phyloP scores from a whole-genome alignment of 2,888 invertebrate species.

The Apocheima hispidaria region DNA sequence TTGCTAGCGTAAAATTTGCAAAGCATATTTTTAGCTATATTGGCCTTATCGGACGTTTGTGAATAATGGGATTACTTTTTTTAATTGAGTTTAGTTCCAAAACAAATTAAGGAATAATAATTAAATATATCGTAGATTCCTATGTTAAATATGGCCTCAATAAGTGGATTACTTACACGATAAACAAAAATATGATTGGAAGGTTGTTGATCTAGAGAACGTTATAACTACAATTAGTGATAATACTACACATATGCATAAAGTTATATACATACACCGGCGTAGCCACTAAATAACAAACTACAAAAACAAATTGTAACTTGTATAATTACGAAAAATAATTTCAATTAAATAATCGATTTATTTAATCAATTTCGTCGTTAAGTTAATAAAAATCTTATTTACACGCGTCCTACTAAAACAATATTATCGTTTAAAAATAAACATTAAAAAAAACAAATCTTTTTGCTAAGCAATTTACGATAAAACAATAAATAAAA shows the following conservation, averaged over 20 bases:
- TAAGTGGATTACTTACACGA: constrained; percentile 53
- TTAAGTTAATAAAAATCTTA: constrained; percentile 82
- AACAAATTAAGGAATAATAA: no score
- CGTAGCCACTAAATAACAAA: constrained; percentile 84
- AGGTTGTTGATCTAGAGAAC: constrained; percentile 45
- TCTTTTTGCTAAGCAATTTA: constrained; percentile 78
- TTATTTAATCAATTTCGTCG: constrained; percentile 45
- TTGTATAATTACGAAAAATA: constrained; percentile 62
- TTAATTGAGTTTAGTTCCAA: background rate
- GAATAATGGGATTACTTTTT: background rate
- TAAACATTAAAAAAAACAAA: constrained; percentile 49
- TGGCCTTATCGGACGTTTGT: background rate
- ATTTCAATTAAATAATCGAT: constrained; percentile 53
- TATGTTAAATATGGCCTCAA: constrained; percentile 32
- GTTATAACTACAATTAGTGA: constrained; percentile 48
- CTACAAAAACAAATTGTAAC: no score
- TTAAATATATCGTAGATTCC: constrained; percentile 7
- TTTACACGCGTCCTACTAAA: constrained; percentile 74
- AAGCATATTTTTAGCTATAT: background rate
- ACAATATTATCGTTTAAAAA: constrained; percentile 67
- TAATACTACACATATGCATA: constrained; percentile 60
- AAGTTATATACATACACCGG: constrained; percentile 68
- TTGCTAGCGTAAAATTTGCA: background rate
- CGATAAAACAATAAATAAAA: constrained; percentile 69
- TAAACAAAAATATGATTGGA: constrained; percentile 45